phyloP scores from a whole-genome alignment of 1,140 invertebrate genomes.

The Drosophila navojoa region DNA sequence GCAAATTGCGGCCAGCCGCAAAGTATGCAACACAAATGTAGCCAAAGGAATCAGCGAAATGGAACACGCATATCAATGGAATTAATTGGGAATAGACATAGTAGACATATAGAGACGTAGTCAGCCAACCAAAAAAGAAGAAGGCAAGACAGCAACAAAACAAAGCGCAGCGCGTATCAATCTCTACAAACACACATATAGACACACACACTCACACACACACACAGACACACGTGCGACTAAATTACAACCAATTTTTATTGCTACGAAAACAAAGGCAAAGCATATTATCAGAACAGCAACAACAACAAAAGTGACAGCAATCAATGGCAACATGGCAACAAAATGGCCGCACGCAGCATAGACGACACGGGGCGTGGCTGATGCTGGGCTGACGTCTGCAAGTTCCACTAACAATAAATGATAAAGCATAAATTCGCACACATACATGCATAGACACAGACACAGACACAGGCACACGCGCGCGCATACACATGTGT shows the following conservation, averaged over 20 bases:
- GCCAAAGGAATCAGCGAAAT: constrained; percentile 46
- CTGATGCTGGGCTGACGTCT: constrained; percentile 46
- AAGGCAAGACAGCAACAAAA: constrained; percentile 32
- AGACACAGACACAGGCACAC: constrained; percentile 15
- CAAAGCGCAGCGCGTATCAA: constrained; percentile 68
- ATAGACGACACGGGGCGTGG: constrained; percentile 58
- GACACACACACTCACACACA: constrained; percentile 53
- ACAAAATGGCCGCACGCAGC: constrained; percentile 66
- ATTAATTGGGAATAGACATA: constrained; percentile 72
- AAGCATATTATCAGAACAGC: constrained; percentile 69
- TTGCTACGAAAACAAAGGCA: constrained; percentile 80
- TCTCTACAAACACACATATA: constrained; percentile 60
- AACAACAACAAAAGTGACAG: constrained; percentile 8
- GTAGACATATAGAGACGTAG: background rate
- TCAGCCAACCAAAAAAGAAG: background rate
- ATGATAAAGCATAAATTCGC: constrained; percentile 83
- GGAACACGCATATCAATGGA: constrained; percentile 74
- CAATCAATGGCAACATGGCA: constrained; percentile 37
- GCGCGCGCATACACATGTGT: constrained; percentile 17
- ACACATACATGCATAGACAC: constrained; percentile 25
- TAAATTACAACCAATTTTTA: constrained; percentile 82
- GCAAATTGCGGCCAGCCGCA: constrained; percentile 69
- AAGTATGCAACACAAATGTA: constrained; percentile 69
- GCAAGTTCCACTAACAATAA: constrained; percentile 81
- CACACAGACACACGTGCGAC: constrained; percentile 38